Evolutionary conservation across 2,113 vertebrate species (phyloP), one percentile per base, ranked within the genome.

Genomic region (Willisornis vidua): DNA sequence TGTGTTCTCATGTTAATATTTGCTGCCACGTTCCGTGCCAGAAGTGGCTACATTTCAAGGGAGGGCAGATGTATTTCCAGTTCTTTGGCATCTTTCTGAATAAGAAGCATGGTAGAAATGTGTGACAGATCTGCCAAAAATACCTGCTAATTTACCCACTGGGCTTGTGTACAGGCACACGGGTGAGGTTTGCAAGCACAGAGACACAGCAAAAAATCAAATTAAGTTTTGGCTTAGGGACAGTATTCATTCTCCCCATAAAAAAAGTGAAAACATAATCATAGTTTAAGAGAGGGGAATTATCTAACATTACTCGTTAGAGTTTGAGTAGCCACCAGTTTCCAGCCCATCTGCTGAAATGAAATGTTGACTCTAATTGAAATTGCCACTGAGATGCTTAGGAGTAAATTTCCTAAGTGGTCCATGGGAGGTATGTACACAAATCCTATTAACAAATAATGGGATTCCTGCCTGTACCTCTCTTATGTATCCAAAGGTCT

Each of bases 381-480:
- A 97, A 96, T 71, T 96, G 90, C 94, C 90, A 95, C 59, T 1
- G 2, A 95, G 93, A 85, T 95, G 67, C 35, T 93, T 54, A 71
- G 55, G 89, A 95, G 78, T 94, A 95, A 93, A 96, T 92, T 95
- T 96, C 93, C 71, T 95, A 84, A 95, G 92, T 85, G 92, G 61
- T 91, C 45, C 4, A 4, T 86, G 85, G 89, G 88, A 97, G 84
- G 52, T 86, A 75, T 49, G n/a, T 71, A 78, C 79, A 82, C 77
- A 96, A 95, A 96, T 97, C 81, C 96, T 96, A 89, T 97, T 97
- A 97, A 85, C 55, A 96, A 94, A 85, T 90, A 89, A 89, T 93
- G 43, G 85, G 88, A 96, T 97, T 97, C 96, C 54, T 83, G 71
- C 85, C 63, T 76, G 20, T 67, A 79, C 68, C 85, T 90, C 73